Base-by-base conservation (phyloP, 1,140 invertebrate genomes). In the Pomacea maculata region DNA sequence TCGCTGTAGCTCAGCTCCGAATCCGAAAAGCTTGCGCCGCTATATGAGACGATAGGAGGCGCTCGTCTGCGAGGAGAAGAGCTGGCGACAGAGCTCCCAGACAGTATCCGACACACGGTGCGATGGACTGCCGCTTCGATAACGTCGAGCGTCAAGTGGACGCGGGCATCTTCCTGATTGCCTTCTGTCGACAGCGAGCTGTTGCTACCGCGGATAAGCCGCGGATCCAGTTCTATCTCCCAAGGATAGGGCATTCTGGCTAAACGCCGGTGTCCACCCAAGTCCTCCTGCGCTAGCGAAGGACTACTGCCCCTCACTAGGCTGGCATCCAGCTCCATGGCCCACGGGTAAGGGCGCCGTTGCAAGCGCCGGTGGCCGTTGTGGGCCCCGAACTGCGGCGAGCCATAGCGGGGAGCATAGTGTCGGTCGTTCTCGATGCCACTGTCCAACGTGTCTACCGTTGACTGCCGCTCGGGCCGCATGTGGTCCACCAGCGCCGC, bases 361-460 rank as follows among this genome's bases (percentile, higher is more conserved):
- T 70, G 64, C 0, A 80, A 21, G 15, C 78, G 79, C 14, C 25
- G 63, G 61, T 84, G 83, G 21, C 63, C 79, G 77, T 73, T 80
- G 55, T 63, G 70, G 34, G 75, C 64, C 64, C 65, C 54, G 54
- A 70, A 70, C 45, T 55, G 61, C 76, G 80, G 54, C 25, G 75
- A 29, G 57, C 57, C 61, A n/a, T 64, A 57, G 29, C 29, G 52
- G 54, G 12, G n/a, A 17, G 17, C 61, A 61, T 76, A 19, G 68
- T 45, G 45, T 12, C 82, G 79, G 14, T 85, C 84, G 25, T 85
- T 84, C 12, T 82, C 83, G n/a, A 87, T 86, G 8, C 86, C 86
- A 75, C 86, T 87, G 71, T 87, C 86, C 64, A 84, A 74, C 15
- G 86, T 87, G 45, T 87, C 86, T 17, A 83, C 79, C 0, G 86